Conservation (phyloP, 1,140 invertebrate genomes). For the Caerostris extrusa region DNA sequence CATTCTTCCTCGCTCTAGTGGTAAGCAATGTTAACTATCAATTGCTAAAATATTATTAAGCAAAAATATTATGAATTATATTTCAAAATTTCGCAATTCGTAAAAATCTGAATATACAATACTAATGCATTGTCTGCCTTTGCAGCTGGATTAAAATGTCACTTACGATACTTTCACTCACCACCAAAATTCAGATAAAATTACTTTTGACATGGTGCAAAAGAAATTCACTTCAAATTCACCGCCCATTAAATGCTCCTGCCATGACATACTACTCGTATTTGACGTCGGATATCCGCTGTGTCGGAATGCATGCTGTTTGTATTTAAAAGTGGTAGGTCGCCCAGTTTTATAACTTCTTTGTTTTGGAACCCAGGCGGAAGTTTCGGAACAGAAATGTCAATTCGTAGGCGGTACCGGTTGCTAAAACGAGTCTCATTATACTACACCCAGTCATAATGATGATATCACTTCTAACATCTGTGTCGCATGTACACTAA, state of each 20-base stretch:
- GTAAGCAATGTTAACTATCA: too few relatives aligned
- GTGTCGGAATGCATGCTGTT: not conserved
- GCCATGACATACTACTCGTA: not conserved
- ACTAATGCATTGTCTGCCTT: too few relatives aligned
- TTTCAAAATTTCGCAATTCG: too few relatives aligned
- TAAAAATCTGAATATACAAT: too few relatives aligned
- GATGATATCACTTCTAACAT: conserved; percentile 25
- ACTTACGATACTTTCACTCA: not conserved
- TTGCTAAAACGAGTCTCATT: conserved; percentile 15
- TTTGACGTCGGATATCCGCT: conserved; percentile 20
- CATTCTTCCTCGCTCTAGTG: too few relatives aligned
- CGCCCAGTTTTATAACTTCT: conserved; percentile 41
- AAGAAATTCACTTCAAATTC: conserved; percentile 13
- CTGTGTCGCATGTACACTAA: not conserved
- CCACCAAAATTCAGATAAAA: not conserved
- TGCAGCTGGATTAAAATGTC: too few relatives aligned
- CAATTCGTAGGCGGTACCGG: conserved; percentile 30
- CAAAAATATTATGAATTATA: too few relatives aligned
- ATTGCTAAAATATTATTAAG: too few relatives aligned
- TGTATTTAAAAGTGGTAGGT: not conserved
- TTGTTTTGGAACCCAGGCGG: not conserved
- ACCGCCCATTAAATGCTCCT: not conserved
- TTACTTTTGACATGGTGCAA: not conserved
- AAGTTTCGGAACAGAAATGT: conserved; percentile 1
- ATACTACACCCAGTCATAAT: not conserved